Evolutionary conservation across 2,113 vertebrate genomes (phyloP), one percentile per base, ranked within the genome.

Genomic region (Neolamprologus kungweensis): DNA sequence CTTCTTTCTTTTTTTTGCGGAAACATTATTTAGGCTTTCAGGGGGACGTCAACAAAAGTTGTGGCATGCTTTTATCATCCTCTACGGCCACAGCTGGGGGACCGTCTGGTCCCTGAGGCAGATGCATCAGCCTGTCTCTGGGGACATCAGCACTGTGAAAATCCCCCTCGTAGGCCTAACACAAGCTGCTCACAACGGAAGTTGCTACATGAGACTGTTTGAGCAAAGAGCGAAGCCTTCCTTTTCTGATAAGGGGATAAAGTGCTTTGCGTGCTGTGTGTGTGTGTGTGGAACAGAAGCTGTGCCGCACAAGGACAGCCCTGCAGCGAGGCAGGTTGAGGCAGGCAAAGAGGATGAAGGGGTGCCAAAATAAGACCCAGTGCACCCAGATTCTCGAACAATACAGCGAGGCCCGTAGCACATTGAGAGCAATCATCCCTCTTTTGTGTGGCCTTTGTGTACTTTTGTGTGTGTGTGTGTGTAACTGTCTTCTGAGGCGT

Each of bases 171-270:
- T 83, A 88, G 84, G 81, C 58, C 90, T 93, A 83, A 95, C 93
- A 95, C 92, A 91, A 93, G 86, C 88, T 45, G 87, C 92, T 89
- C 87, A 92, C 92, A 93, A 89, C 95, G 94, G 95, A 95, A 95
- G 95, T 95, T 94, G 93, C 92, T 92, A 93, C 90, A 93, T 87
- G 90, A 88, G 89, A 91, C 92, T 91, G 93, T 92, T 92, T 94
- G 93, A 94, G 93, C 92, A 91, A 87, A 94, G 89, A 90, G 81
- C 37, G 31, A 91, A 92, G 95, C 93, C 94, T 96, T 95, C 94
- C 94, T 95, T 93, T 90, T 90, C 93, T 93, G 95, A 96, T 95
- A 95, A 95, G 90, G 51, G 84, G 90, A 94, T 95, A 91, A 94
- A 90, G 90, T 71, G 79, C 40, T 68, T 35, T 93, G 83, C 4